Percentiles rank a stretch among this genome's conserved stretches.
Evolutionary conservation across 2,797 vertebrate genomes (phyloP).

Genomic region (Lagorchestes hirsutus): DNA sequence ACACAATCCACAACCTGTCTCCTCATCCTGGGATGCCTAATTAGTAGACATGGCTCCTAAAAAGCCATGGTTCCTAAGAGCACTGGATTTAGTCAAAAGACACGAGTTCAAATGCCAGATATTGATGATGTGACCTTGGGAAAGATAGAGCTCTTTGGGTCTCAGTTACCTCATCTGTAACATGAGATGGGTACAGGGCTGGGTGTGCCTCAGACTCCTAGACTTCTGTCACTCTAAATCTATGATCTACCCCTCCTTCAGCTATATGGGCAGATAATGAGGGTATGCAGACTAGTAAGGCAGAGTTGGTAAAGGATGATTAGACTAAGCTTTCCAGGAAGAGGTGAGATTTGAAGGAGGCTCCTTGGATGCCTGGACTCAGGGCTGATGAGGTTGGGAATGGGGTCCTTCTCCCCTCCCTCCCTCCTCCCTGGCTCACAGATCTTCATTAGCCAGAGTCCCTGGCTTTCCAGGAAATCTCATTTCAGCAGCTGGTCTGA

Average conservation of each 20-base stretch:
- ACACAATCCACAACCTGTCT: neutral
- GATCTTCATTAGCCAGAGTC: neutral
- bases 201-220: neutral
- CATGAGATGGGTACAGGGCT: neutral
- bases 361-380: neutral
- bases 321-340: neutral
- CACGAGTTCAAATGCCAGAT: neutral
- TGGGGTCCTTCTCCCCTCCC: neutral
- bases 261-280: neutral
- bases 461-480: conserved; percentile 41
- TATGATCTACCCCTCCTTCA: neutral
- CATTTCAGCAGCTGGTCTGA: conserved; percentile 58
- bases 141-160: neutral
- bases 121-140: neutral
- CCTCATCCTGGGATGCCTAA: neutral
- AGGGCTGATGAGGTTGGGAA: neutral
- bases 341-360: neutral
- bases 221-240: neutral
- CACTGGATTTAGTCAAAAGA: neutral
- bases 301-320: neutral
- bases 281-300: neutral
- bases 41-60: neutral
- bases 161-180: neutral
- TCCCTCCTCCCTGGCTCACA: neutral
- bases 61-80: neutral